Percentiles rank a stretch among this genome's conserved stretches.
phyloP scores from a whole-genome alignment of 2,888 invertebrate genomes.

The Agriopis leucophaearia region DNA sequence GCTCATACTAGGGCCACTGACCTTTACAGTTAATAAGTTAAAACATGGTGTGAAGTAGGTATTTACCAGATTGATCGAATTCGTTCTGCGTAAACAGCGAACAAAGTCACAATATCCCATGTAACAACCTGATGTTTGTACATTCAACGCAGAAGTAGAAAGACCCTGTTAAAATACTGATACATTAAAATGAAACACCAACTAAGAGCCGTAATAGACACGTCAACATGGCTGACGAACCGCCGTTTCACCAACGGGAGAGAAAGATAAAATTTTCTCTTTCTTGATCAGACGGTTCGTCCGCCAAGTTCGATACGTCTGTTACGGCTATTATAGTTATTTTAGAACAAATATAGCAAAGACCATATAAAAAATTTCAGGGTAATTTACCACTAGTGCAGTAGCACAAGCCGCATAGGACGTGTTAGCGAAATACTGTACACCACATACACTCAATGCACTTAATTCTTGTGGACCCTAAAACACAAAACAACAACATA shows the following conservation, averaged over 20 bases:
- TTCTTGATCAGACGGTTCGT: no score
- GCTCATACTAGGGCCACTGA: no score
- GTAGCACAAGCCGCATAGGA: slow-evolving; percentile 82
- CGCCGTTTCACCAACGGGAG: no score
- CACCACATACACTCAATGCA: slow-evolving; percentile 83
- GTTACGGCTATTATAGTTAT: no score
- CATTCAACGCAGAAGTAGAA: slow-evolving; percentile 78
- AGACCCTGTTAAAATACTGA: slow-evolving; percentile 63
- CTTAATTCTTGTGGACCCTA: slow-evolving; percentile 85
- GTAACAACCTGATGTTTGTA: slow-evolving; percentile 82
- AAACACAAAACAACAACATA: slow-evolving; percentile 35
- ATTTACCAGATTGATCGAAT: slow-evolving; percentile 85
- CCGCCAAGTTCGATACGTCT: no score
- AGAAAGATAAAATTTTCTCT: no score
- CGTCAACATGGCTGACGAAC: no score
- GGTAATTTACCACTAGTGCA: slow-evolving; percentile 73
- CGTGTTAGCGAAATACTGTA: slow-evolving; percentile 83
- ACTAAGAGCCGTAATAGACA: no score
- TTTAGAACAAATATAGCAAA: neutral
- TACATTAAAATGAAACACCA: neutral
- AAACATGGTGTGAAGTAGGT: neutral
- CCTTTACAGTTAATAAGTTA: neutral
- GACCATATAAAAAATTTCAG: neutral
- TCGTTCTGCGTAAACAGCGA: slow-evolving; percentile 85
- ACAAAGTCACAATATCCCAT: slow-evolving; percentile 88